Evolutionary conservation across 2,113 vertebrate species (phyloP).

Genomic region (Cynoglossus semilaevis): DNA sequence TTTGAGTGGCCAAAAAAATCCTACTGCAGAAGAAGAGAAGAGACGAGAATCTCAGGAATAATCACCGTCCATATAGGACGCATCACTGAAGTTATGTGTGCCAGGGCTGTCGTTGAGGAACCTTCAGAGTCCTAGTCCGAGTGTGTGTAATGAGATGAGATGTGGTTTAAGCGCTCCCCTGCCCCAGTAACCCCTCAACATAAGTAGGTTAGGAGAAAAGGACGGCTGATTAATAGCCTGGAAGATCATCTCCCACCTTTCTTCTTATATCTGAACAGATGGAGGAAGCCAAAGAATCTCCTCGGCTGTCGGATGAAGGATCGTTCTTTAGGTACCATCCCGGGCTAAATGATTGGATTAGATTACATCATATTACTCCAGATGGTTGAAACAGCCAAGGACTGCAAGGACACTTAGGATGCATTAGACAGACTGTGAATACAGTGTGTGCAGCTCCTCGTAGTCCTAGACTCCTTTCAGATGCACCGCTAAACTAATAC

Average conservation of each 20-base stretch:
- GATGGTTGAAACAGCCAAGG: neutral
- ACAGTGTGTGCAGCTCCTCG: neutral
- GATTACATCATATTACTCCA: neutral
- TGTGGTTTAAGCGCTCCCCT: neutral
- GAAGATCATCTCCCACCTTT: neutral
- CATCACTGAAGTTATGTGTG: neutral
- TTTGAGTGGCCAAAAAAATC: no score
- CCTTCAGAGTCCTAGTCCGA: neutral
- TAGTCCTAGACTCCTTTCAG: neutral
- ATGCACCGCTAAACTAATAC: slow-evolving; percentile 6
- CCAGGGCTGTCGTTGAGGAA: neutral
- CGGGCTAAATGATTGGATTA: neutral
- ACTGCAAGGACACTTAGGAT: neutral
- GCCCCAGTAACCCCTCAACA: neutral
- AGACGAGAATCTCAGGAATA: no score
- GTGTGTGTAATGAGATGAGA: neutral
- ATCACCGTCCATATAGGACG: no score
- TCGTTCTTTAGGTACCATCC: neutral
- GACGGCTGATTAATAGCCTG: neutral
- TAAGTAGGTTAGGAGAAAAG: neutral
- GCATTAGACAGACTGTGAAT: neutral
- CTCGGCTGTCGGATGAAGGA: neutral
- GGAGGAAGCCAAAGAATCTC: neutral
- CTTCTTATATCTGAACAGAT: neutral
- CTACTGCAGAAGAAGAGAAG: no score